Base-by-base conservation (phyloP, 2,888 invertebrate genomes). In the Nemoura dubitans region DNA sequence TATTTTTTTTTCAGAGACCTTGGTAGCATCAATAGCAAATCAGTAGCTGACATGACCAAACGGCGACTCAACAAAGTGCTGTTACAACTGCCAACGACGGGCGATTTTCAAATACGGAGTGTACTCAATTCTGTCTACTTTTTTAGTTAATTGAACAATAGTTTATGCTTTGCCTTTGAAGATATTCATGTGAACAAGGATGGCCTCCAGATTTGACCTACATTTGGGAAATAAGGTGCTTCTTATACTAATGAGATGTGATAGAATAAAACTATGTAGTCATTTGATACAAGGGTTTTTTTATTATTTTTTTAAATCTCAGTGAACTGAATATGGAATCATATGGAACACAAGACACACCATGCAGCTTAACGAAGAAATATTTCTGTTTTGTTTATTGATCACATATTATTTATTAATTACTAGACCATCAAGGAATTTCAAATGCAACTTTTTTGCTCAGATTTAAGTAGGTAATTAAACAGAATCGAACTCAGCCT, bases 91-190 rank as follows among this genome's bases (percentile, higher is more conserved):
- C 98, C 98, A 0, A 90, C 92, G 86, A 96, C 95, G 90, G 98
- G 97, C 0, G 92, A 94, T 89, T 97, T 98, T 90, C 94, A 97
- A 90, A 92, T 98, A 80, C 92, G 93, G 0, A 93, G 94, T 89
- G 97, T 98, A 29, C 92, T 97, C 78, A 91, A 94, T 36, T 98
- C 98, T 0, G 93, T 95, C 21, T 98, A 97, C 91, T 98, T 98
- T 92, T 98, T 98, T 92, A 97, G 97, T 92, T 98, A 88, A 90
- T 86, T 29, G 21, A 29, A 7, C 43, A 59, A n/a, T 78, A 78
- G 36, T 36, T 36, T 3, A 10, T 6, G 10, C 36, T 6, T 78
- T 27, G 10, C 27, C 78, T n/a, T n/a, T n/a, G n/a, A n/a, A 36
- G 10, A 36, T 36, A 29, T 81, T 10, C 30, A 3, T 21, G 16